Evolutionary conservation across 2,888 invertebrate species (phyloP), one percentile per base, ranked within the genome.

Genomic region (Busseola fusca): DNA sequence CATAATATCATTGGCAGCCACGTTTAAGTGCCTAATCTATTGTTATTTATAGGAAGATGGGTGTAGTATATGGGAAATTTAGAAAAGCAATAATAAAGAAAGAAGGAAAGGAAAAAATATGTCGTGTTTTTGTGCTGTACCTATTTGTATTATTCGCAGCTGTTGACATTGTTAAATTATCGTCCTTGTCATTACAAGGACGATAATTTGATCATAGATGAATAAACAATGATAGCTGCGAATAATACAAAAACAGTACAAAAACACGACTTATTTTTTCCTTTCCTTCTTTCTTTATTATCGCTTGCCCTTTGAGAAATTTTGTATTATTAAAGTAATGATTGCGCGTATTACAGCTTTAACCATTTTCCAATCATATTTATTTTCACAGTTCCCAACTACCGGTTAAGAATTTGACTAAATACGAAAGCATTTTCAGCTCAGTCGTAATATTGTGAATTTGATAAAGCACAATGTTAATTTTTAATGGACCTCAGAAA

Each of bases 1-100:
- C 85, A 89, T 89, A 88, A 86, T 85, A 86, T 81, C 86, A 90
- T 89, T 88, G 90, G 90, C 89, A 89, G 84, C 82, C 83, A 89
- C 84, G 81, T 85, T 86, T 86, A 86, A 84, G 81, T 76, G 84
- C 83, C 81, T 85, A 86, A 89, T 89, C 89, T 87, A 90, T 90
- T 90, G 89, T 89, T 90, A 90, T 88, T 89, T 86, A 87, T 90
- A 89, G 84, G 80, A 72, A 56, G 62, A 63, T 59, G 50, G 37
- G 5, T 68, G 14, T 70, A 85, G 87, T 80, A 83, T 75, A 82
- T 62, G 60, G 37, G 0, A 0, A 50, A 74, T 16, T 25, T 54
- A 5, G 10, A 69, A 69, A 80, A 27, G 40, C 5, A 1, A 3
- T 25, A 3, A 14, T 3, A 34, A 52, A 30, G 7, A 56, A 50